Evolutionary conservation across 2,113 vertebrate species (phyloP).

Genomic region (Callaeas wilsoni): DNA sequence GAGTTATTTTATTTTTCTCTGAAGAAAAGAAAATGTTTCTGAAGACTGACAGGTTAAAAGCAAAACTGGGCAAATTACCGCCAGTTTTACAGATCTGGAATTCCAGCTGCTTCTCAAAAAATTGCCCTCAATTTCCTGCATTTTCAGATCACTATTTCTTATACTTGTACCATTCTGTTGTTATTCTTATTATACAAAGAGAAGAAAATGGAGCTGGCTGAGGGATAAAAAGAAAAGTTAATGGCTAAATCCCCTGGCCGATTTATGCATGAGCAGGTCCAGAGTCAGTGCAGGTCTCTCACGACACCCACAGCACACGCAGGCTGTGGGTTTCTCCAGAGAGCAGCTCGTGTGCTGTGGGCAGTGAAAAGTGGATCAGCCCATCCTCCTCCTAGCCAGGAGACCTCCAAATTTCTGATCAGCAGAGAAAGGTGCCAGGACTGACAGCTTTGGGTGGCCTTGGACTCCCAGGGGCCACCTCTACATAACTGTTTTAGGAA

Average conservation of each 20-base stretch:
- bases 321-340: background rate
- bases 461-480: background rate
- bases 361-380: background rate
- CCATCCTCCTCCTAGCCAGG: background rate
- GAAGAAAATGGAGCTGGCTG: background rate
- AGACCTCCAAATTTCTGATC: background rate
- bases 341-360: background rate
- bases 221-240: background rate
- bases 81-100: background rate
- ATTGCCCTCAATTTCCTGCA: background rate
- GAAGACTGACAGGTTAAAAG: background rate
- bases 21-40: background rate
- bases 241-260: background rate
- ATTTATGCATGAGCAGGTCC: background rate
- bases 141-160: slow-evolving; percentile 15
- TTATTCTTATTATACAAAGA: background rate
- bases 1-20: background rate
- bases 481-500: background rate
- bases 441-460: background rate
- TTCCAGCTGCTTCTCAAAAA: slow-evolving; percentile 15
- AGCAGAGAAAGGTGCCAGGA: background rate
- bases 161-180: background rate
- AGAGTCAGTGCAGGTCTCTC: background rate
- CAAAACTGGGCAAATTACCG: background rate
- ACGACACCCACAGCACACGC: accelerated